phyloP scores from a whole-genome alignment of 1,140 invertebrate genomes.

The Drosophila tropicalis region DNA sequence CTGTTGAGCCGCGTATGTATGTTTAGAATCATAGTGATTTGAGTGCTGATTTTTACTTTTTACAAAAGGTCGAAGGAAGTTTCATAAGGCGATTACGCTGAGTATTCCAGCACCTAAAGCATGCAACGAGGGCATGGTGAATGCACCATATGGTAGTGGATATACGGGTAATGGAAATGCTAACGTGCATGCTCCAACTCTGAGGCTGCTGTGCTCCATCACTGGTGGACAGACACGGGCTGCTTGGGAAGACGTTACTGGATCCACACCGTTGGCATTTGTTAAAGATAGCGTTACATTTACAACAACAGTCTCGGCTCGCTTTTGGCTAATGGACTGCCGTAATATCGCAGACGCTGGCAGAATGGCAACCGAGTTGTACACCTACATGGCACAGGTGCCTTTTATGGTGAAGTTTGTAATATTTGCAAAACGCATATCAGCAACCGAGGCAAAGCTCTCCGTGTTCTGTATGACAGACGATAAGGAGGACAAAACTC shows the following conservation, averaged over 20 bases:
- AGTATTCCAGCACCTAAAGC: conserved; percentile 98
- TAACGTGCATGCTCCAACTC: conserved; percentile 88
- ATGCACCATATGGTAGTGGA: conserved; percentile 89
- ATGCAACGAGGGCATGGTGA: conserved; percentile 98
- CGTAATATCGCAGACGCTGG: conserved; percentile 97
- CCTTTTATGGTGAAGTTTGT: conserved; percentile 98
- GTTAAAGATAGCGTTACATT: conserved; percentile 99
- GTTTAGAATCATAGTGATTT: neutral
- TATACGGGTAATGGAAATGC: conserved; percentile 1
- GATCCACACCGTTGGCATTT: conserved; percentile 98
- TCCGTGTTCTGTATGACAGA: conserved; percentile 99
- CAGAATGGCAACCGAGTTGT: conserved; percentile 99
- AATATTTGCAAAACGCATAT: conserved; percentile 97
- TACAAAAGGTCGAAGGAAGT: conserved; percentile 90
- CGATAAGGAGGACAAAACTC: conserved; percentile 98
- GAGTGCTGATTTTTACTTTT: neutral
- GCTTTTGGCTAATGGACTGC: conserved; percentile 99
- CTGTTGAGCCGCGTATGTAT: conserved; percentile 93
- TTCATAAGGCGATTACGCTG: conserved; percentile 99
- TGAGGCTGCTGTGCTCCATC: conserved; percentile 98
- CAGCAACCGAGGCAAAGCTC: conserved; percentile 95
- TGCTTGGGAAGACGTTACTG: conserved; percentile 99
- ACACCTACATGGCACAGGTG: conserved; percentile 94
- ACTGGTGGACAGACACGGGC: conserved; percentile 98
- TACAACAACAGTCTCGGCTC: conserved; percentile 99